Conservation (phyloP, 2,113 vertebrate genomes). For the Daboia siamensis region DNA sequence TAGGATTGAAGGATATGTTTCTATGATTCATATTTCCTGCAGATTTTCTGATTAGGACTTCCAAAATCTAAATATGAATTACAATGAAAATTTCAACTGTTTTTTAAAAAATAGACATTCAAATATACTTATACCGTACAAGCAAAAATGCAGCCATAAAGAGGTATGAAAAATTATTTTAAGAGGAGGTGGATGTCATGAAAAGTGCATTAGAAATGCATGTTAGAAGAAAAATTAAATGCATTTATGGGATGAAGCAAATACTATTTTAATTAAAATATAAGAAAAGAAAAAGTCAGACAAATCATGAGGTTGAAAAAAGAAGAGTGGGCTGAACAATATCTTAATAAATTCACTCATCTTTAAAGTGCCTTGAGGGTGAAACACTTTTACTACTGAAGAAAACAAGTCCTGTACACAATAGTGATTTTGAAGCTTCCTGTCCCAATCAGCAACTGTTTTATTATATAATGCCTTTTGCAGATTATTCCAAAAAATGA, state of each 20-base stretch:
- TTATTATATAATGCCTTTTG: conserved; percentile 16
- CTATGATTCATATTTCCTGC: neutral
- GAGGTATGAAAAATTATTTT: neutral
- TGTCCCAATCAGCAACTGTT: neutral
- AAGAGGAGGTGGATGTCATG: neutral
- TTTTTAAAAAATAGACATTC: neutral
- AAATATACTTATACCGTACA: neutral
- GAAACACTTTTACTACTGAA: neutral
- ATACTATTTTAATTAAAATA: neutral
- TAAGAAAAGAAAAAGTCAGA: no score
- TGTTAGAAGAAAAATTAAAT: neutral
- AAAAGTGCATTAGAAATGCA: neutral
- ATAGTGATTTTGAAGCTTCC: conserved; percentile 17
- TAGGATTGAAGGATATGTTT: neutral
- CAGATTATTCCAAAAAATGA: conserved; percentile 11
- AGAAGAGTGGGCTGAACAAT: neutral
- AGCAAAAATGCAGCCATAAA: neutral
- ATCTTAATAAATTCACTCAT: neutral
- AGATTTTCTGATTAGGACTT: neutral
- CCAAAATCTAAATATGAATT: neutral
- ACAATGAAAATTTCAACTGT: neutral
- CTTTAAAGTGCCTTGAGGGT: neutral
- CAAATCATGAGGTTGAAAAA: neutral
- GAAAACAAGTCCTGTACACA: neutral
- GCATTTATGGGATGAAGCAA: neutral